Conservation (phyloP, 2,797 vertebrate species). For the Sebastes goodei region DNA sequence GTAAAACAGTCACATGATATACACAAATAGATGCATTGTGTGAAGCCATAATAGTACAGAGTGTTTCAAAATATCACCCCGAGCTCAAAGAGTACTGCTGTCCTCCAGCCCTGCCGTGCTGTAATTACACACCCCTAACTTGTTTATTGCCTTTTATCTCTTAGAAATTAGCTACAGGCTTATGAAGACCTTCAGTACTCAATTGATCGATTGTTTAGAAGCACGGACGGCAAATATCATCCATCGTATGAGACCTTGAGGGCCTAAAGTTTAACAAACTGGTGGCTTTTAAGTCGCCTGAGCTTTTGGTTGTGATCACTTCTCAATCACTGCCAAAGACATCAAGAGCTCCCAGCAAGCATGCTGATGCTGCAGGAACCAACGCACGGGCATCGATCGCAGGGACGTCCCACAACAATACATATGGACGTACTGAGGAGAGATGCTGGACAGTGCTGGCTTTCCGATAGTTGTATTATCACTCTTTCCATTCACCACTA, state of each 20-base stretch:
- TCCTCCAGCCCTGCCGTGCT: neutral
- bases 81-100: conserved; percentile 9
- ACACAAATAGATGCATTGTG: conserved; percentile 36
- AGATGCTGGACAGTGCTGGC: too few relatives aligned
- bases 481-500: too few relatives aligned
- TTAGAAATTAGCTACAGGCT: conserved; percentile 34
- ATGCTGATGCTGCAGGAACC: too few relatives aligned
- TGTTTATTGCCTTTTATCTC: conserved; percentile 26
- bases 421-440: too few relatives aligned
- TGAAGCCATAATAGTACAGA: conserved; percentile 24
- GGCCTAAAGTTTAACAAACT: neutral
- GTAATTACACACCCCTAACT: conserved; percentile 32
- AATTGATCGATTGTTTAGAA: conserved; percentile 23
- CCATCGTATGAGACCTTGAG: neutral
- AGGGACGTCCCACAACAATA: too few relatives aligned
- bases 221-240: neutral
- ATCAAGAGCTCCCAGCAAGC: too few relatives aligned
- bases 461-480: too few relatives aligned
- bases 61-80: conserved; percentile 32
- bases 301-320: neutral
- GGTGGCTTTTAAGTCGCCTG: neutral
- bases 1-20: conserved; percentile 41
- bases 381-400: too few relatives aligned
- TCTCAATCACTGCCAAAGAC: too few relatives aligned
- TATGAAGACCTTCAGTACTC: conserved; percentile 3